Conservation (phyloP, 1,140 invertebrate species). For the Zaprionus kolodkinae region DNA sequence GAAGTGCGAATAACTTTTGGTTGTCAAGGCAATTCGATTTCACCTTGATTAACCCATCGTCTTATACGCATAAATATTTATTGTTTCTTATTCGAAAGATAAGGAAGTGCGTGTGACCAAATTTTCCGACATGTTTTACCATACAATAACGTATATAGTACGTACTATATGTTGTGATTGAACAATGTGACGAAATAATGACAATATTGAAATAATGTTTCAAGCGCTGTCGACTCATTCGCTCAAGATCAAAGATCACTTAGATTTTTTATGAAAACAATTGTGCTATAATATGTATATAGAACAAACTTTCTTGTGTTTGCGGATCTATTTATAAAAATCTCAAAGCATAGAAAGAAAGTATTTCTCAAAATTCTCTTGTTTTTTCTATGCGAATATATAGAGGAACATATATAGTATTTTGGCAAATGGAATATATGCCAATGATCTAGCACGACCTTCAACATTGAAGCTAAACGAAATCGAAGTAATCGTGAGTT, state of each 20-base stretch:
- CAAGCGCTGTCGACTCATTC: neutral
- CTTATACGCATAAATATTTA: neutral
- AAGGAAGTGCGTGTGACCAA: slow-evolving; percentile 31
- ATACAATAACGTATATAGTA: neutral
- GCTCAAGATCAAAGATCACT: neutral
- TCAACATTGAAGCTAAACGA: slow-evolving; percentile 14
- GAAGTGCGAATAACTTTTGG: slow-evolving; percentile 35
- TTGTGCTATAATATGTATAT: neutral
- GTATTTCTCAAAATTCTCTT: neutral
- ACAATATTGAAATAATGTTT: slow-evolving; percentile 8
- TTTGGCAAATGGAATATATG: neutral
- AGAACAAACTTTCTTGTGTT: neutral
- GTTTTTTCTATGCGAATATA: neutral
- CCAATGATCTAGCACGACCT: slow-evolving; percentile 8
- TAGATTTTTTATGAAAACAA: neutral
- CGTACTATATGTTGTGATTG: neutral
- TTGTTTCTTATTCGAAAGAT: slow-evolving; percentile 1
- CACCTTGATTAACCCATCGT: slow-evolving; percentile 31
- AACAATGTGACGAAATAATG: neutral
- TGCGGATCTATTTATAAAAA: neutral
- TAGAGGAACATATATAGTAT: neutral
- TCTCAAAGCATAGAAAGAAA: neutral
- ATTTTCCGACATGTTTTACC: neutral
- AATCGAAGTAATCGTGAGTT: slow-evolving; percentile 31
- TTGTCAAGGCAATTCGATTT: slow-evolving; percentile 34